Evolutionary conservation across 1,140 invertebrate genomes (phyloP), one percentile per base, ranked within the genome.

Genomic region (Zaprionus ornatus): DNA sequence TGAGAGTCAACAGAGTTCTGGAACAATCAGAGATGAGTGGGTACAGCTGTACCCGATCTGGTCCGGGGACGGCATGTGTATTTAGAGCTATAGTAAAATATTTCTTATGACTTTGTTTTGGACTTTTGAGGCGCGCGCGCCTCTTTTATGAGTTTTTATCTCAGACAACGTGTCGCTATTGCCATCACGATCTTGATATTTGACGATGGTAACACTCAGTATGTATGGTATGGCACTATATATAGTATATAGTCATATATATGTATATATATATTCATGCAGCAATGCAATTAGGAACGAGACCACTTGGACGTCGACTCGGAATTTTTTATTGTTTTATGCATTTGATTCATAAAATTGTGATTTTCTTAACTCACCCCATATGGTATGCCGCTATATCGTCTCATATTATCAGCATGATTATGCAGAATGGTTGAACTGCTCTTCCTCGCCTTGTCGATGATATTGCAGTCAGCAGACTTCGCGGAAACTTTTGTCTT

Each of bases 401-500:
- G 56, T 60, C 50, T 32, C 50, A 79, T 76, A 70, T 80, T 90
- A 90, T 90, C 74, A 90, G 74, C 74, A 79, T 88, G 85, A 88
- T 78, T 66, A 50, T 12, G 40, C 74, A 66, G 1, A 27, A 64
- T 37, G 9, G 1, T 57, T 9, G 15, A n/a, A 57, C 50, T 55
- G 70, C 65, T 57, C 17, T 70, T 79, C 76, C 68, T 63, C 21
- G 21, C 3, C 12, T 29, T 79, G 67, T 50, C 45, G 3, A 48
- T 42, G 40, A 15, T 7, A n/a, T 19, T 21, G 45, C 45, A 50
- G 45, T 50, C 62, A 59, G 48, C 74, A 88, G 80, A 88, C 84
- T 87, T 88, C n/a, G 61, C 71, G 84, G 84, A 88, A 87, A 88
- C 84, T 80, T 87, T 87, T 88, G 69, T 68, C 35, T 57, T 77